Conservation (phyloP, 2,113 vertebrate species). For the Takifugu bimaculatus region DNA sequence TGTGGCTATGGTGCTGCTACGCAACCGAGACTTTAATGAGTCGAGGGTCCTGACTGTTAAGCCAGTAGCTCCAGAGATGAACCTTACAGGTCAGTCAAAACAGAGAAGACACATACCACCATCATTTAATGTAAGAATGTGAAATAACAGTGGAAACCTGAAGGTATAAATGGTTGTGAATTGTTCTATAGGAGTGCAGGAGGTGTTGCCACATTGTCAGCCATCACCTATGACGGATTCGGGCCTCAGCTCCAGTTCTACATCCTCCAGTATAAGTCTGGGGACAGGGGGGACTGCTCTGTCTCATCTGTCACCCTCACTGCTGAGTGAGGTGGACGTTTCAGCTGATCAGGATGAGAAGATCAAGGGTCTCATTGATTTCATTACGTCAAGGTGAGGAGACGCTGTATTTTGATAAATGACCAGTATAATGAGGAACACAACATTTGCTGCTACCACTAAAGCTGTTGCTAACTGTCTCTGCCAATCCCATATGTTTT, state of each 20-base stretch:
- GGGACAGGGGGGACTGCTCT: slow-evolving; percentile 78
- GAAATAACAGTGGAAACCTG: too few relatives aligned
- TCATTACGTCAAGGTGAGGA: slow-evolving; percentile 94
- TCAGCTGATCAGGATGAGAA: slow-evolving; percentile 92
- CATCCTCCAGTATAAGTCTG: slow-evolving; percentile 96
- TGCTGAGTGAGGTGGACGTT: slow-evolving; percentile 89
- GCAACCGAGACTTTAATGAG: slow-evolving; percentile 94
- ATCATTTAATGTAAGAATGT: background rate
- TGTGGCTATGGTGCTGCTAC: slow-evolving; percentile 89
- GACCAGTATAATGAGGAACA: too few relatives aligned
- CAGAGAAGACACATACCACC: background rate
- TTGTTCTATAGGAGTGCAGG: slow-evolving; percentile 77
- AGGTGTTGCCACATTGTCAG: slow-evolving; percentile 91
- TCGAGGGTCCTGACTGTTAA: slow-evolving; percentile 91
- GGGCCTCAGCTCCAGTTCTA: slow-evolving; percentile 97
- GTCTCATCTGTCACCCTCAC: slow-evolving; percentile 85
- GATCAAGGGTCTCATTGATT: slow-evolving; percentile 95
- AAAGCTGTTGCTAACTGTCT: background rate
- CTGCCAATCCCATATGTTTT: background rate
- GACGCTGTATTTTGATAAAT: background rate
- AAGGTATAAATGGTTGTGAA: background rate
- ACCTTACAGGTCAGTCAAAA: slow-evolving; percentile 84
- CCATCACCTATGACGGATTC: slow-evolving; percentile 98
- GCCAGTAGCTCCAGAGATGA: slow-evolving; percentile 82
- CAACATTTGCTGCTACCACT: background rate